Evolutionary conservation across 1,140 invertebrate species (phyloP), one percentile per base, ranked within the genome.

Genomic region (Onthophagus taurus): DNA sequence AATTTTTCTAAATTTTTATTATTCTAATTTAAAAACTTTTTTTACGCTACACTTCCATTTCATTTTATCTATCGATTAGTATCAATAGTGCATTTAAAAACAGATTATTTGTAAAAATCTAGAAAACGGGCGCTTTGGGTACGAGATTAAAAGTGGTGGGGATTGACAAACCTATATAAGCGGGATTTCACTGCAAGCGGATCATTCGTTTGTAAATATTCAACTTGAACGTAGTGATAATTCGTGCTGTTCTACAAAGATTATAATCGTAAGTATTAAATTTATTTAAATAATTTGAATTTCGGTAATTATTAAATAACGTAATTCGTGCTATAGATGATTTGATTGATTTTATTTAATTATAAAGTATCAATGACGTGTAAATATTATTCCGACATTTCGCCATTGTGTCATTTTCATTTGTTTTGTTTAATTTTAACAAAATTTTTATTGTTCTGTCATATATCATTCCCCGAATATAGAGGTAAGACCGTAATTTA

Each of bases 371-470:
- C 17, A 20, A 36, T 36, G 18, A 36, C n/a, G n/a, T n/a, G n/a
- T n/a, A n/a, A n/a, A n/a, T n/a, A n/a, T n/a, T n/a, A n/a, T n/a
- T n/a, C n/a, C n/a, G n/a, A n/a, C n/a, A n/a, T n/a, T 26, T 26
- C 23, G 23, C n/a, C 23, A 13, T 26, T 16, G 37, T 44, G 12
- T 18, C 11, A 12, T 9, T 33, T 24, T 42, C 45, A 47, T 43
- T 42, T 47, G 37, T 47, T 42, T 44, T 35, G 39, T 34, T 37
- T 30, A 47, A 26, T 19, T n/a, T 33, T 43, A 47, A 47, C 39
- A 47, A 47, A 47, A 42, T 42, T 45, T 42, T 47, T 36, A 35
- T 43, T 19, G 45, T 47, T 38, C 35, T 47, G 45, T 47, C 45
- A 47, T 44, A 39, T 21, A 30, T 20, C 41, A 39, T 42, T 20